Base-by-base conservation (phyloP, 2,888 invertebrate species). In the Gymnoscelis rufifasciata region DNA sequence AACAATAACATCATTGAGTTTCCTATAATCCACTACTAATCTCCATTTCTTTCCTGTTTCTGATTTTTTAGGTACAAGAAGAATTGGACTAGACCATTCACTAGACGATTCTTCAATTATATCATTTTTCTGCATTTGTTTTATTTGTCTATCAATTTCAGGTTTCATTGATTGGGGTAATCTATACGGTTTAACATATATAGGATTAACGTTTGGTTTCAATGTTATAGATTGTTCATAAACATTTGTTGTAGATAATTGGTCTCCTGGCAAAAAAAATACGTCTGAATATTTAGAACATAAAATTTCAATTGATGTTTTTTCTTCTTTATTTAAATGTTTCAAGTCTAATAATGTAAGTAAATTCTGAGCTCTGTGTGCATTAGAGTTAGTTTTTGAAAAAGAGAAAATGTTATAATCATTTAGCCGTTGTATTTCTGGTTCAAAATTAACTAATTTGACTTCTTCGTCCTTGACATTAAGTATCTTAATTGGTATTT, bases 11-110 rank as follows among this genome's bases (percentile, higher is more conserved):
- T 60, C 38, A 47, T 54, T 57, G 8, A 57, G 5, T 38, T 56
- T 52, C 7, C 57, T 13, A 12, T 45, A 57, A 33, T 56, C 56
- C 0, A 57, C 39, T 6, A 60, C 61, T 11, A 60, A 28, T 1
- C 60, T 31, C 57, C 60, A 64, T 29, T 58, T 58, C 31, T 54
- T 50, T 4, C 45, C 19, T 7, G 23, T 5, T 24, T 53, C 45
- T 10, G 12, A 8, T 14, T 57, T 60, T 45, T 59, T 62, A 0
- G 60, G 62, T 6, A 61, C 61, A 26, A 61, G 12, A 6, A 54
- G 33, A 7, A 59, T 11, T 3, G 62, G 62, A 29, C 57, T 55
- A 0, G 52, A 47, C 58, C 58, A 60, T 2, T 49, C 53, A 15
- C 50, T 51, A 10, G 11, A 11, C 7, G 40, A 3, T 15, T 26